Evolutionary conservation across 2,888 invertebrate genomes (phyloP).

Genomic region (Cistogaster globosa): DNA sequence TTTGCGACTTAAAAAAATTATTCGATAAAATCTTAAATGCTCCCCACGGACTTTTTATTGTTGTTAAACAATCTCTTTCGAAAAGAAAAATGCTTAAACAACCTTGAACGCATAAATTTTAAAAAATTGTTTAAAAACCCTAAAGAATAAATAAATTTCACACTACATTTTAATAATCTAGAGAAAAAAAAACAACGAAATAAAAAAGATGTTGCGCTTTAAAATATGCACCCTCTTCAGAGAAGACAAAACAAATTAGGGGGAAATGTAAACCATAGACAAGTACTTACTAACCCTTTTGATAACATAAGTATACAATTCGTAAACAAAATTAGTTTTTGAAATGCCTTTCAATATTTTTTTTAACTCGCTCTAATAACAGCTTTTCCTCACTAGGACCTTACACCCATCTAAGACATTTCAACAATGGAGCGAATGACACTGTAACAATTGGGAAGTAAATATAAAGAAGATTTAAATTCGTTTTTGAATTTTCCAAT

Average conservation of each 20-base stretch:
- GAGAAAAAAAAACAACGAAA: conserved; percentile 49
- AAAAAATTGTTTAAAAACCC: conserved; percentile 1
- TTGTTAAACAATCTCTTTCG: conserved; percentile 7
- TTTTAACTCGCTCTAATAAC: not conserved
- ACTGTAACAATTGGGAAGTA: conserved; percentile 30
- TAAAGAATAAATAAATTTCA: conserved; percentile 41
- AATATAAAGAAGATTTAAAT: conserved; percentile 19
- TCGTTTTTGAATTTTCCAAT: not conserved
- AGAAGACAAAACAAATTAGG: conserved; percentile 42
- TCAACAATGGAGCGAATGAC: conserved; percentile 15
- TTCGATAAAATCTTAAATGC: conserved; percentile 45
- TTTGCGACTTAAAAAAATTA: not conserved
- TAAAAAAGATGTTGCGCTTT: conserved; percentile 37
- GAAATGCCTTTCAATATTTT: conserved; percentile 25
- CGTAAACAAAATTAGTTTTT: conserved; percentile 10
- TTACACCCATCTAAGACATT: not conserved
- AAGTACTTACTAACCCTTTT: conserved; percentile 53
- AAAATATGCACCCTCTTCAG: conserved; percentile 66
- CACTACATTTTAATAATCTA: conserved; percentile 71
- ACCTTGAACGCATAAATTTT: conserved; percentile 38
- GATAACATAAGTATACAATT: not conserved
- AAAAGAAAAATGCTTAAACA: conserved; percentile 31
- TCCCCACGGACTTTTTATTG: conserved; percentile 46
- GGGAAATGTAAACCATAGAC: conserved; percentile 27
- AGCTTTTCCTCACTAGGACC: not conserved